Evolutionary conservation across 1,140 invertebrate species (phyloP), one percentile per base, ranked within the genome.

Genomic region (Pogonomyrmex barbatus): DNA sequence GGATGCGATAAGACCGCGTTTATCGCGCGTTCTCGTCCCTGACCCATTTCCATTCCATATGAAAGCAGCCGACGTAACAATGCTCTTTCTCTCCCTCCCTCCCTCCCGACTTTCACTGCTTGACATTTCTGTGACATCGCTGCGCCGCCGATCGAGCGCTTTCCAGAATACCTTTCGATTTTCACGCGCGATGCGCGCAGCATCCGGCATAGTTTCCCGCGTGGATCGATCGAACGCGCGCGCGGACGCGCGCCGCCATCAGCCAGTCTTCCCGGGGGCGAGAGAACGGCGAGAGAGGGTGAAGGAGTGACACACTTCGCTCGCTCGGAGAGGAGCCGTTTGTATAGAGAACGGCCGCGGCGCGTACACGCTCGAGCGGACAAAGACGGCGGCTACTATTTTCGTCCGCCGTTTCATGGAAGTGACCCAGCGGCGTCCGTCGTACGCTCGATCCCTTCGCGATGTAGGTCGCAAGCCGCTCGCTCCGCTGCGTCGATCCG

Each of bases 391-490:
- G 68, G 47, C 30, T 81, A 89, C 87, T 92, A 92, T 92, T 92
- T 92, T 87, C 36, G 90, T 85, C 84, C 30, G 47, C 17, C n/a
- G 63, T 85, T 92, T 91, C 91, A 92, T 91, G 90, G 91, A 92
- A 92, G 70, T 83, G 89, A 88, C 87, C 87, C 85, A 76, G 86
- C 77, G 63, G 54, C 42, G 50, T 14, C 50, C 4, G 17, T 52
- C 62, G 67, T 67, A 87, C 56, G 62, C 73, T 81, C 45, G 62
- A 47, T 88, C 83, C 91, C 89, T 89, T 89, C 89, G 83, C 92
- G 24, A 92, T 92, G 92, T 92, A 87, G 91, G 91, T 92, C 91
- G 91, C 91, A 86, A 77, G 58, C 86, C n/a, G 39, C 65, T 47
- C 42, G 17, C 85, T 77, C 78, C 2, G 56, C 47, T 60, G 58